Conservation (phyloP, 2,888 invertebrate species). For the Ecliptopera silaceata region DNA sequence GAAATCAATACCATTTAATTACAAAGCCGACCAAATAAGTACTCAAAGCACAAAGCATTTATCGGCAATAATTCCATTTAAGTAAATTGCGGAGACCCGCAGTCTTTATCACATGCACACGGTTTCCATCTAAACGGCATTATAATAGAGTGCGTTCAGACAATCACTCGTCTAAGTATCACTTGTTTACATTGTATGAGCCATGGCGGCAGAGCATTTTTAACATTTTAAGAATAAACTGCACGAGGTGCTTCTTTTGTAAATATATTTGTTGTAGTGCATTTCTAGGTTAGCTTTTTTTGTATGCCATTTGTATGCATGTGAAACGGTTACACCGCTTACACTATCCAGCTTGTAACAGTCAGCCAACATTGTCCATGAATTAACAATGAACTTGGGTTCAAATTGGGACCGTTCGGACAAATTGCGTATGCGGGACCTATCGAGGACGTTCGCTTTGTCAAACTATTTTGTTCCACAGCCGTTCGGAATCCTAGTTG, state of each 20-base stretch:
- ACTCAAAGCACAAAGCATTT: slow-evolving; percentile 4
- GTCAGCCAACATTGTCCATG: slow-evolving; percentile 60
- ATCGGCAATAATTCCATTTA: slow-evolving; percentile 22
- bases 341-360: slow-evolving; percentile 54
- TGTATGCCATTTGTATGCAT: not conserved
- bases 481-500: slow-evolving; percentile 41
- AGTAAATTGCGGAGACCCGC: slow-evolving; percentile 20
- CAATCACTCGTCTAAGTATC: too few species aligned
- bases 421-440: slow-evolving; percentile 54
- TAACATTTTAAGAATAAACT: too few species aligned
- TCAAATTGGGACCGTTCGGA: slow-evolving; percentile 54
- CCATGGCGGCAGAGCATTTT: too few species aligned
- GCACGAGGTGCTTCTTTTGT: too few species aligned
- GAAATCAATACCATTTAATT: not conserved
- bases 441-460: slow-evolving; percentile 43
- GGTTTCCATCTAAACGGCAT: not conserved
- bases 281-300: too few species aligned
- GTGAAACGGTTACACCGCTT: slow-evolving; percentile 38
- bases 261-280: too few species aligned
- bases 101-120: slow-evolving; percentile 22
- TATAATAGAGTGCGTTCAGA: too few species aligned
- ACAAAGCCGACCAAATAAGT: not conserved
- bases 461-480: slow-evolving; percentile 48
- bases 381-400: slow-evolving; percentile 66
- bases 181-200: too few species aligned